Percentiles rank a stretch among this genome's conserved stretches.
Evolutionary conservation across 2,113 vertebrate genomes (phyloP).

Genomic region (Puntigrus tetrazona): DNA sequence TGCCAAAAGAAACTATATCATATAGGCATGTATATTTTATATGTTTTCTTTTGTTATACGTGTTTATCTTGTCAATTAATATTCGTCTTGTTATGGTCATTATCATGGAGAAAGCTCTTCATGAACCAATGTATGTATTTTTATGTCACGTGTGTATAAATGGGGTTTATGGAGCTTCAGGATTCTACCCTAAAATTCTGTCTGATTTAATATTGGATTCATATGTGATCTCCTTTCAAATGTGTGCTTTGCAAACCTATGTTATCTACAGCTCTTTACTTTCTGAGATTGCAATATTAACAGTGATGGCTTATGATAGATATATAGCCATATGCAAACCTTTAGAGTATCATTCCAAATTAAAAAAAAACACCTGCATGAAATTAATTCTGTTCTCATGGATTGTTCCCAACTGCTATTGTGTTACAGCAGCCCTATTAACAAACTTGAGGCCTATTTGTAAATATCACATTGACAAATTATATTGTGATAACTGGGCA

Average conservation of each 20-base stretch:
- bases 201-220: constrained; percentile 25
- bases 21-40: neutral
- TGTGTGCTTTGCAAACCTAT: constrained; percentile 31
- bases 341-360: constrained; percentile 41
- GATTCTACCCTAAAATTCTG: constrained; percentile 42
- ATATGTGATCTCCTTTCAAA: constrained; percentile 30
- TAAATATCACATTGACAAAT: too few relatives aligned
- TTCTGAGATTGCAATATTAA: constrained; percentile 40
- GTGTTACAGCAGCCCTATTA: too few relatives aligned
- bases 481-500: neutral
- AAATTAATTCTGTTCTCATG: constrained; percentile 41
- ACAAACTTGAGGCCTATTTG: too few relatives aligned
- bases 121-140: constrained; percentile 49
- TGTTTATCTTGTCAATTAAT: constrained; percentile 27
- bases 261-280: constrained; percentile 48
- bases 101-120: constrained; percentile 38
- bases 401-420: neutral
- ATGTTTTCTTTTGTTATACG: constrained; percentile 20
- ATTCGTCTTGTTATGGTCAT: constrained; percentile 22
- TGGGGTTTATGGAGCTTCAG: constrained; percentile 35
- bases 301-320: constrained; percentile 50
- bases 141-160: constrained; percentile 41
- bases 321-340: constrained; percentile 1
- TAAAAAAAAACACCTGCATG: constrained; percentile 1
- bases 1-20: constrained; percentile 22